Evolutionary conservation across 2,113 vertebrate species (phyloP).

Genomic region (Rhynchomys soricoides): DNA sequence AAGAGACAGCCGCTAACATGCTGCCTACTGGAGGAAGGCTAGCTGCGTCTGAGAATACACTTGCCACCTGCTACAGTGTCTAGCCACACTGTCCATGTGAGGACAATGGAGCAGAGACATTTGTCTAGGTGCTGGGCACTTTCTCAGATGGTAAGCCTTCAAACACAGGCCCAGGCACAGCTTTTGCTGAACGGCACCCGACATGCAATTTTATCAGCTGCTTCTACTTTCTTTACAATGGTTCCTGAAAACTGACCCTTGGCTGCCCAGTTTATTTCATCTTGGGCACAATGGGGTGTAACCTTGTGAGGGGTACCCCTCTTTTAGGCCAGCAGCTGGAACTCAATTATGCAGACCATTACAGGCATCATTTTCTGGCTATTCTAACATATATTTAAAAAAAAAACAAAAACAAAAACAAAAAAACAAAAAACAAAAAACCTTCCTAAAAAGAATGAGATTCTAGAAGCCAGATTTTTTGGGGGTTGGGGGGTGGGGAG

Average conservation of each 20-base stretch:
- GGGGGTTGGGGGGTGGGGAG: neutral
- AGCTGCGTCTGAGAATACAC: no score
- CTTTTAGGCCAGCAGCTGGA: neutral
- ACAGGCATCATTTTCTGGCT: neutral
- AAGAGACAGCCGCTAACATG: neutral
- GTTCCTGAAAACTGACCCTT: neutral
- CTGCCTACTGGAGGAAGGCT: fast-evolving
- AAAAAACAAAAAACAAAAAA: no score
- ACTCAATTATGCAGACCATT: no score
- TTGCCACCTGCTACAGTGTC: no score
- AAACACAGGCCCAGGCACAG: neutral
- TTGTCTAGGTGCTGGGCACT: neutral
- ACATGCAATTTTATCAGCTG: fast-evolving
- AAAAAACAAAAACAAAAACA: no score
- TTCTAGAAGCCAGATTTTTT: neutral
- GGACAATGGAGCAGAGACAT: neutral
- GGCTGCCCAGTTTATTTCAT: neutral
- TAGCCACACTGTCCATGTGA: fast-evolving
- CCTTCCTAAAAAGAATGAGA: neutral
- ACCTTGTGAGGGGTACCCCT: no score
- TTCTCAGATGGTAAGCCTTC: neutral
- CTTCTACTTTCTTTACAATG: neutral
- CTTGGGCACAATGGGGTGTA: neutral
- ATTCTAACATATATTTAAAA: neutral
- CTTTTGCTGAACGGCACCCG: no score